Conservation (phyloP, 2,888 invertebrate genomes). For the Pristionchus mayeri region DNA sequence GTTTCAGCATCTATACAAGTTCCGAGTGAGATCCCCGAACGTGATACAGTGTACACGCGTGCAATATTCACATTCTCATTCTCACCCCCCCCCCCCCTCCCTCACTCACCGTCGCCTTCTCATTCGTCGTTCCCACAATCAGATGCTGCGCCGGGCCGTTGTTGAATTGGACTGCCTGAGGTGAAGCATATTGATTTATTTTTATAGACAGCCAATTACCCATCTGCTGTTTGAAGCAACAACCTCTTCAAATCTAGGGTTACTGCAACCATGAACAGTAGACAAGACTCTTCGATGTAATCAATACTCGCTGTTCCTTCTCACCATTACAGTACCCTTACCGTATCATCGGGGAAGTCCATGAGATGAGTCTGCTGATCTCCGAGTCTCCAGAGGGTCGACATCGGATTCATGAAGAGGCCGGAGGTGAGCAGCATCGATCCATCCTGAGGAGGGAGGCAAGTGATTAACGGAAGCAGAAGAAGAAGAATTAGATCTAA, state of each 20-base stretch:
- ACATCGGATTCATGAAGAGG: conserved; percentile 88
- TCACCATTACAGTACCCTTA: not conserved
- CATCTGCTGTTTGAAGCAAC: not conserved
- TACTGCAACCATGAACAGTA: not conserved
- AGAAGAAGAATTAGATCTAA: too few species aligned
- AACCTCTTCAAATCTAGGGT: not conserved
- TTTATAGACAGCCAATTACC: conserved; percentile 75
- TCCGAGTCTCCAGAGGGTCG: conserved; percentile 84
- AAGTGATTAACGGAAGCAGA: too few species aligned
- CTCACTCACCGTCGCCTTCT: conserved; percentile 83
- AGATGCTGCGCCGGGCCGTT: conserved; percentile 83
- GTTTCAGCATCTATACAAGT: too few species aligned
- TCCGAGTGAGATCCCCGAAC: too few species aligned
- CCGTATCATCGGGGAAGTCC: conserved; percentile 74
- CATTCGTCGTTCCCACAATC: conserved; percentile 90
- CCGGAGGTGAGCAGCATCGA: conserved; percentile 88
- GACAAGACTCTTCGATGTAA: not conserved
- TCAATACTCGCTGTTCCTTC: too few species aligned
- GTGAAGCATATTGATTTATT: not conserved
- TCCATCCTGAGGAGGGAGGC: conserved; percentile 81
- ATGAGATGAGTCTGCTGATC: conserved; percentile 82
- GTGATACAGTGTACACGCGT: too few species aligned
- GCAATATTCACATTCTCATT: too few species aligned
- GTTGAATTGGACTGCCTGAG: conserved; percentile 86
- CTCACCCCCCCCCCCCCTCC: too few species aligned